phyloP scores from a whole-genome alignment of 2,888 invertebrate species.

The Ophioninae sp. region DNA sequence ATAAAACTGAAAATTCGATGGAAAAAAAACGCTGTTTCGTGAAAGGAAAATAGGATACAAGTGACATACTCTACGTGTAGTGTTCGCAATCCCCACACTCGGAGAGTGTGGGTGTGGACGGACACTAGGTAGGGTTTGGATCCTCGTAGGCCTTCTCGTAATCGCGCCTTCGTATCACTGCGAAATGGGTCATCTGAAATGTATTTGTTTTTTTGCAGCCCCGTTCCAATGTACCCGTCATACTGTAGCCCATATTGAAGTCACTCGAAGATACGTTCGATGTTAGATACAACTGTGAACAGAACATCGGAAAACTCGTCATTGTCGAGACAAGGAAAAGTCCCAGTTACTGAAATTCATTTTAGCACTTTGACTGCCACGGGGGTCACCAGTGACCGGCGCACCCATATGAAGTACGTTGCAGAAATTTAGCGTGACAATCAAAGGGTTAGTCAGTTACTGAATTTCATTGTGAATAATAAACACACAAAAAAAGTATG shows the following conservation, averaged over 20 bases:
- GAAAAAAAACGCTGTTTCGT: not conserved
- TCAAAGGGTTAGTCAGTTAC: no score
- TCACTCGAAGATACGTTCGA: constrained; percentile 92
- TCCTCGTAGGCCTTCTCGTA: constrained; percentile 83
- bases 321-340: constrained; percentile 22
- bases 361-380: no score
- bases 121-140: constrained; percentile 80
- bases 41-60: not conserved
- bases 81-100: constrained; percentile 79
- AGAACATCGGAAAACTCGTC: constrained; percentile 38
- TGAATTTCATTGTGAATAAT: not conserved
- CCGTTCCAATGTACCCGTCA: constrained; percentile 92
- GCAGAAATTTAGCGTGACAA: no score
- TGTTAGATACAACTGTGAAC: constrained; percentile 87
- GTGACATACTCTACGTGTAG: constrained; percentile 74
- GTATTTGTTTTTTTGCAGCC: constrained; percentile 89
- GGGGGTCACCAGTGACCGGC: no score
- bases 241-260: constrained; percentile 94
- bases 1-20: not conserved
- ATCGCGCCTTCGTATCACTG: constrained; percentile 91
- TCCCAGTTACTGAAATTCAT: not conserved
- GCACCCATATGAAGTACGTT: no score
- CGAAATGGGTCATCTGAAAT: constrained; percentile 93
- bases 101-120: constrained; percentile 79
- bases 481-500: not conserved